A percentile compares a stretch with the other conserved stretches of the same genome.
Conservation (phyloP, 2,113 vertebrate species). For the Pao palembangensis region DNA sequence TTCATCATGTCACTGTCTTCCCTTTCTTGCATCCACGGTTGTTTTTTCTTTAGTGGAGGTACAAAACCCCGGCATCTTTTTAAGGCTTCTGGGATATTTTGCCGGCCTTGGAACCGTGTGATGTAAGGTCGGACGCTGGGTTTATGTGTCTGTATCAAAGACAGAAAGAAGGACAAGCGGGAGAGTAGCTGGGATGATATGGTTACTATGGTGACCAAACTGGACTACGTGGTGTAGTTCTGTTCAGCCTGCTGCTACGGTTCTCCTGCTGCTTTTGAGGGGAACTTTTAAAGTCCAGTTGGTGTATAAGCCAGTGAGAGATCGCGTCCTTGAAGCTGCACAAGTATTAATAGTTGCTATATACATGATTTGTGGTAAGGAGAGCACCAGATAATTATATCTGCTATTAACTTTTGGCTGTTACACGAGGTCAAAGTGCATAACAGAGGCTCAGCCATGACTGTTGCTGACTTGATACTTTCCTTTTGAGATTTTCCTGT, state of each 20-base stretch:
- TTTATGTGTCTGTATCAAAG: conserved; percentile 25
- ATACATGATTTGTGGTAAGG: too few relatives aligned
- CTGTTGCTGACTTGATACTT: too few relatives aligned
- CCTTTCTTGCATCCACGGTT: conserved; percentile 8
- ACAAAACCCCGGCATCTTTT: conserved; percentile 21
- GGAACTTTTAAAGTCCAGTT: conserved; percentile 12
- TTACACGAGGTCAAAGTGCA: too few relatives aligned
- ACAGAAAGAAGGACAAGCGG: conserved; percentile 5
- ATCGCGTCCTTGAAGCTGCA: conserved; percentile 10
- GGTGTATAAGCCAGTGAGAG: neutral
- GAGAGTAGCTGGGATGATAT: conserved; percentile 28
- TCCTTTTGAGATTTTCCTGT: too few relatives aligned
- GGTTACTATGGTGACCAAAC: conserved; percentile 56
- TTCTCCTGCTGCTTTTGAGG: conserved; percentile 26
- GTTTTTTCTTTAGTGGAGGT: conserved; percentile 28
- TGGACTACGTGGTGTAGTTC: conserved; percentile 37
- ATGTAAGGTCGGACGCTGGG: conserved; percentile 34
- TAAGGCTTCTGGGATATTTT: conserved; percentile 40
- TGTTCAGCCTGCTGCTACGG: conserved; percentile 28
- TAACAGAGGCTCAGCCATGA: too few relatives aligned
- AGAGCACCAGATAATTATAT: too few relatives aligned
- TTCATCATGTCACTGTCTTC: conserved; percentile 12
- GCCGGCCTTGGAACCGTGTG: conserved; percentile 33
- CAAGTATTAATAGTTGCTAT: too few relatives aligned
- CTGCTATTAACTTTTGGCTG: too few relatives aligned